These are phyloP conservation scores for Zaprionus tsacasi DNA, from an alignment of 1,140 invertebrate genomes.

Conservation along the genomic window DNA sequence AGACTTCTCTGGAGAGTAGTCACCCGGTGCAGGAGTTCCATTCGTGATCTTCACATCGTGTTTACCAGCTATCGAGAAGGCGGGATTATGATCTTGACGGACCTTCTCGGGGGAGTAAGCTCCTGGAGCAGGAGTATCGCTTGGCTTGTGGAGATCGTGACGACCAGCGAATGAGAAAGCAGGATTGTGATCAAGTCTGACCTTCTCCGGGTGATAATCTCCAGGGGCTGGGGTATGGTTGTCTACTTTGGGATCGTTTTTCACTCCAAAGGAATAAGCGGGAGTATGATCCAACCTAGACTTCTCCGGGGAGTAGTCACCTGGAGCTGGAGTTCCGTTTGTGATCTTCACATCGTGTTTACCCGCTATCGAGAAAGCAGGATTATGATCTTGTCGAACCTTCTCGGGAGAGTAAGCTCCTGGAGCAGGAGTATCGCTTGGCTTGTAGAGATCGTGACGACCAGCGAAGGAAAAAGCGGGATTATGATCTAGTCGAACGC, in stretches of 20 bases:
- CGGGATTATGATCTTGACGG: slow-evolving; percentile 85
- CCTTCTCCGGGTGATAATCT: slow-evolving; percentile 86
- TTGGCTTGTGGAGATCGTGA: slow-evolving; percentile 86
- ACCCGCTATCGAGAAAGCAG: slow-evolving; percentile 85
- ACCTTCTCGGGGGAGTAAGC: slow-evolving; percentile 87
- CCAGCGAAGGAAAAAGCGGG: slow-evolving; percentile 85
- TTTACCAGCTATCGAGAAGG: slow-evolving; percentile 87
- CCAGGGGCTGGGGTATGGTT: slow-evolving; percentile 89
- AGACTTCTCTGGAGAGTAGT: too few relatives aligned
- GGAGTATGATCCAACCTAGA: slow-evolving; percentile 85
- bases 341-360: slow-evolving; percentile 85
- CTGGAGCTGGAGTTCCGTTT: slow-evolving; percentile 90
- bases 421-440: slow-evolving; percentile 86
- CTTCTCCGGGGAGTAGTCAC: slow-evolving; percentile 90
- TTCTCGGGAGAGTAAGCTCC: slow-evolving; percentile 87
- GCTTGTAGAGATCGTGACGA: slow-evolving; percentile 85
- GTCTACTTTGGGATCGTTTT: slow-evolving; percentile 86
- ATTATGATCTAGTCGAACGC: slow-evolving; percentile 87
- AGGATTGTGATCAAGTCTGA: slow-evolving; percentile 84
- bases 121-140: slow-evolving; percentile 88
- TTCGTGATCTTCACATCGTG: slow-evolving; percentile 85
- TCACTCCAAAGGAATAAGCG: slow-evolving; percentile 85
- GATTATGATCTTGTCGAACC: slow-evolving; percentile 86
- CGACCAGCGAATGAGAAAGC: slow-evolving; percentile 85
- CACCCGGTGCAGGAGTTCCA: slow-evolving; percentile 84